Evolutionary conservation across 2,888 invertebrate species (phyloP), one percentile per base, ranked within the genome.

Genomic region (Nephrotoma guestfalica): DNA sequence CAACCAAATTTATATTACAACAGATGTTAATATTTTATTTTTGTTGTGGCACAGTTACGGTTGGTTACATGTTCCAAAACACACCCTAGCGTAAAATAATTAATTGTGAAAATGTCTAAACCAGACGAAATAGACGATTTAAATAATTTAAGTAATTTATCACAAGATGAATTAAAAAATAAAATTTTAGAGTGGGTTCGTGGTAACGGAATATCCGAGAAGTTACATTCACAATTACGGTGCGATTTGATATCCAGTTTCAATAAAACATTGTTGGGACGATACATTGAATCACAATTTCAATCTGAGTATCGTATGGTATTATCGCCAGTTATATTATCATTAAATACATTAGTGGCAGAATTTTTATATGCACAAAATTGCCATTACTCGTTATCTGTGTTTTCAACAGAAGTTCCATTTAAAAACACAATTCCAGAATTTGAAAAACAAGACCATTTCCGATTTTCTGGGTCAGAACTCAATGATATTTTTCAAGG

Each of bases 361-460:
- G 91, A 91, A 87, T 91, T 91, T 86, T 89, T 92, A 3, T 90
- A 91, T 87, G 89, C 89, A 6, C 90, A 91, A 87, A 90, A 91
- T 87, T 91, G 90, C 86, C 91, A 91, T 86, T 91, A 90, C 71
- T 89, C 91, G 7, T 88, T 91, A 7, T 91, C 91, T 0, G 91
- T 91, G 9, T 91, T 90, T 88, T 90, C 90, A 87, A 90, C 90
- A 2, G 91, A 92, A 88, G 89, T 90, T 41, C 91, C 91, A 3
- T 90, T 89, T 87, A 90, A 90, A 2, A 89, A 90, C n/a, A 88
- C 89, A 6, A 51, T 91, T 86, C 91, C 91, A 0, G 89, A 90
- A 87, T 91, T 91, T 87, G 90, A 90, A 86, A 88, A 87, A n/a
- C 88, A 88, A 1, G 85, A 87, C 0, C 87, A 88, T 45, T 91